These are phyloP conservation scores for Polyergus mexicanus DNA, from an alignment of 1,140 invertebrate genomes.

Conservation along the genomic window DNA sequence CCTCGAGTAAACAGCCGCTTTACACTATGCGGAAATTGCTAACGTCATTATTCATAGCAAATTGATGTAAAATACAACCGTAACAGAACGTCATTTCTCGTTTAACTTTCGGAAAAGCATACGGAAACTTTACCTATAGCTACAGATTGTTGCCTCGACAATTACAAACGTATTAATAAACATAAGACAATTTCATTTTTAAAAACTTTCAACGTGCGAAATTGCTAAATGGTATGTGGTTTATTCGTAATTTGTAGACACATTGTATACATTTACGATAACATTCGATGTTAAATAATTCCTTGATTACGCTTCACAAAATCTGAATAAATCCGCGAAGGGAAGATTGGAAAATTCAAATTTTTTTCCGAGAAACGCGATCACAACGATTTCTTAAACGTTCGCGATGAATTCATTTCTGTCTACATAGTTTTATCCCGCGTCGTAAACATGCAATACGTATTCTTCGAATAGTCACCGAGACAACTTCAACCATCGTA, in stretches of 20 bases:
- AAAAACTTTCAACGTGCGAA: neutral
- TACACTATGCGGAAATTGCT: conserved; percentile 59
- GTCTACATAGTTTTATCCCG: neutral
- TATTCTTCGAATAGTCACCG: conserved; percentile 44
- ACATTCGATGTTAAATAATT: neutral
- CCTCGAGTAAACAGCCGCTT: conserved; percentile 61
- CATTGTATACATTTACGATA: neutral
- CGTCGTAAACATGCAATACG: conserved; percentile 17
- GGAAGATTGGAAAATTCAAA: neutral
- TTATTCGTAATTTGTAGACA: neutral
- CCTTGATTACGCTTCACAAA: neutral
- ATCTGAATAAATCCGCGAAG: neutral
- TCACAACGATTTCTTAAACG: neutral
- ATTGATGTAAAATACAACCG: conserved; percentile 63
- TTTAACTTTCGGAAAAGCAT: conserved; percentile 55
- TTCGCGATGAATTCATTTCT: conserved; percentile 20
- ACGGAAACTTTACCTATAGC: conserved; percentile 37
- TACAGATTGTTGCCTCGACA: conserved; percentile 41
- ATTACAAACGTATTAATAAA: conserved; percentile 41
- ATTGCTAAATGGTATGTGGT: neutral
- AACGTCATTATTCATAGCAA: conserved; percentile 63
- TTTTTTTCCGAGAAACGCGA: neutral
- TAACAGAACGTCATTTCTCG: conserved; percentile 54
- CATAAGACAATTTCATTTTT: neutral
- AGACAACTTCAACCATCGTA: conserved; percentile 47